Evolutionary conservation across 2,797 vertebrate genomes (phyloP).

Genomic region (Todus mexicanus): DNA sequence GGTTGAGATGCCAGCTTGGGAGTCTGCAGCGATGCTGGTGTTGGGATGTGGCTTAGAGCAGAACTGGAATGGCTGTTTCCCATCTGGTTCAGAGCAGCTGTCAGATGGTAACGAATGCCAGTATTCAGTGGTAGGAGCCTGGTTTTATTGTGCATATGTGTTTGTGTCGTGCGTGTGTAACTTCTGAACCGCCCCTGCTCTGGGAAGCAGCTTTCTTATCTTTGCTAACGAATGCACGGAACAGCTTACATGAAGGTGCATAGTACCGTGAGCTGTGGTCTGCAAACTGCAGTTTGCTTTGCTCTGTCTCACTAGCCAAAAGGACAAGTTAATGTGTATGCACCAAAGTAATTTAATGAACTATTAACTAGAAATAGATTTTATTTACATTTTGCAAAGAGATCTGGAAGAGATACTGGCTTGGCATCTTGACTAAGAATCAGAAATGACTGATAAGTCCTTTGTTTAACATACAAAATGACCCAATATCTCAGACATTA

Average conservation of each 20-base stretch:
- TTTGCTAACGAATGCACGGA: not conserved
- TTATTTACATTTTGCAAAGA: not conserved
- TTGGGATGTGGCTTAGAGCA: conserved; percentile 35
- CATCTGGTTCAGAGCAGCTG: conserved; percentile 61
- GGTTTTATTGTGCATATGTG: not conserved
- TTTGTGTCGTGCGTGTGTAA: not conserved
- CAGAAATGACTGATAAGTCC: not conserved
- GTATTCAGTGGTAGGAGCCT: not conserved
- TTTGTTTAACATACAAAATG: fast-evolving
- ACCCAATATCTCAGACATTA: not conserved
- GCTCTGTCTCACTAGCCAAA: not conserved
- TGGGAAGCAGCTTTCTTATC: not conserved
- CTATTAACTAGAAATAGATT: not conserved
- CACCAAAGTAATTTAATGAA: not conserved
- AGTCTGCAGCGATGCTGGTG: not conserved
- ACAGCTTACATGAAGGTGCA: fast-evolving
- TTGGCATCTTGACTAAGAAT: not conserved
- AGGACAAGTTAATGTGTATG: not conserved
- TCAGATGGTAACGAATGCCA: not conserved
- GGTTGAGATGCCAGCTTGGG: not conserved
- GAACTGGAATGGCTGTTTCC: conserved; percentile 31
- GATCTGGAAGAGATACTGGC: not conserved
- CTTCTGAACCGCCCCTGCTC: not conserved
- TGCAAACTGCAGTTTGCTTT: not conserved
- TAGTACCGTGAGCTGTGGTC: not conserved